Base-by-base conservation (phyloP, 1,140 invertebrate genomes). In the Pogonognathellus flavescens region DNA sequence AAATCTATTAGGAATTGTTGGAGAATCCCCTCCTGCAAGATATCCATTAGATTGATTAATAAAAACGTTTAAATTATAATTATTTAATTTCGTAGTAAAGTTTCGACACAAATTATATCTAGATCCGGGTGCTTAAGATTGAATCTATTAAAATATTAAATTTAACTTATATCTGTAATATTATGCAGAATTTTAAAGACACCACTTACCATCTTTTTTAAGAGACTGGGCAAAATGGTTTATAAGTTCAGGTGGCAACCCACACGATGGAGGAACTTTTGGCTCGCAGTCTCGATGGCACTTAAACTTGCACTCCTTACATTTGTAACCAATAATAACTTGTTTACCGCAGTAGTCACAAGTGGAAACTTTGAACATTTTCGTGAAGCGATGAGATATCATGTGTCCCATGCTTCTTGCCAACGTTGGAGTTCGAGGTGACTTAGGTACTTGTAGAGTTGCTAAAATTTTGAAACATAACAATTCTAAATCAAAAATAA, bases 231-330 rank as follows among this genome's bases (percentile, higher is more conserved):
- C 89, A 88, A 91, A 97, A 86, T 95, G 94, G 84, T 96, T 93
- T 20, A 98, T 93, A 89, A 96, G 94, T 90, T 95, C 95, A 66
- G 93, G 93, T 41, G 97, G 96, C 88, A 98, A 91, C 55, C 96
- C 96, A 91, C 97, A 99, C 50, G 96, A 97, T 1, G 96, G 95
- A 88, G 96, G 95, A 87, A 97, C 97, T 92, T 96, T 97, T 31
- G 93, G 93, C 89, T 96, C 95, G 91, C 97, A 99, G 89, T 98
- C 96, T 89, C 94, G 93, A 90, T 96, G 95, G 91, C 97, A 98
- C 89, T 96, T 96, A 91, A 96, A 98, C 92, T 98, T 98, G 93
- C 97, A 99, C 90, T 98, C 96, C 91, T 95, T 97, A 91, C 97
- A 99, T 91, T 96, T 97, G 80, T 96, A 93, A 31, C 95, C 96